Evolutionary conservation across 1,140 invertebrate genomes (phyloP), one percentile per base, ranked within the genome.

Genomic region (Lepidurus couesii): DNA sequence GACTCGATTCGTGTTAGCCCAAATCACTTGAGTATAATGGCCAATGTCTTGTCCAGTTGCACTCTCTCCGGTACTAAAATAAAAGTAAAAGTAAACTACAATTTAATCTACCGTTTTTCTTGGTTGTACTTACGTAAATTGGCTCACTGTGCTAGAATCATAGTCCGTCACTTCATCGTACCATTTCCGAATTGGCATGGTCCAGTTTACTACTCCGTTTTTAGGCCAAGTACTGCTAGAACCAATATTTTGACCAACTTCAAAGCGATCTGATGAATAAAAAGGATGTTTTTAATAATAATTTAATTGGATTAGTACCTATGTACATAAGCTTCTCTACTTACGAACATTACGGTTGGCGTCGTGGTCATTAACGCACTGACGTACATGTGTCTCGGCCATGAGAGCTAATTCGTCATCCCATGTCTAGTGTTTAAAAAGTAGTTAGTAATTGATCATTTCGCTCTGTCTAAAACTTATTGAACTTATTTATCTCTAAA

Each of bases 351-450:
- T 82, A 88, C 85, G 73, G 84, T 84, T 75, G 83, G 85, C 79
- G 84, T 95, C 93, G 82, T 96, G 94, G 8, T 86, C 87, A 74
- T 92, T 89, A 44, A 88, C 87, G 83, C 94, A 96, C 74, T 90
- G 89, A 80, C 93, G 89, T 0, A 94, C 91, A 92, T 93, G 95
- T 82, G 89, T 87, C 83, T 95, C 93, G 7, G 94, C 94, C 74
- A 90, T 87, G 6, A 86, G 84, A 11, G 94, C 94, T 78, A 96
- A 85, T 84, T 95, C 92, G 75, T 95, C 91, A 83, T 96, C 94
- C 94, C 94, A 96, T 82, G 90, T 86, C 91, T 92, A 79, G 11
- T 44, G 16, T 26, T 9, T 78, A 77, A 78, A 43, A 73, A 81
- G 42, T 74, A 76, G 65, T 44, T 44, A 44, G 24, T n/a, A 65